These are phyloP conservation scores for Troilus luridus DNA, from an alignment of 2,888 invertebrate species.

Conservation along the genomic window DNA sequence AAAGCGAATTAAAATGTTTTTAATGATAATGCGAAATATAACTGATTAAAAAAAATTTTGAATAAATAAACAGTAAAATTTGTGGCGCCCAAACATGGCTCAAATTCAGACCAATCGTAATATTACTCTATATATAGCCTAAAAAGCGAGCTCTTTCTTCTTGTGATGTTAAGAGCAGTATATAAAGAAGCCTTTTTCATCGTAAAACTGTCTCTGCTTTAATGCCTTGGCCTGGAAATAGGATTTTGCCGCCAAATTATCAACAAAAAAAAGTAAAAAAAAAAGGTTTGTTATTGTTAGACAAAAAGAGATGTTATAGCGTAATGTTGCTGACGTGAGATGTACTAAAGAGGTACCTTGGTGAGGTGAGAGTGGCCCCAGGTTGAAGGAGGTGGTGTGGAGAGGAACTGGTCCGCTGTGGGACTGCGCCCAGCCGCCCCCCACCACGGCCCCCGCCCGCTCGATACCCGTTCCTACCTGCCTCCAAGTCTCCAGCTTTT, in stretches of 20 bases:
- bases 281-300: background rate
- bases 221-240: too few relatives aligned
- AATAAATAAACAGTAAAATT: background rate
- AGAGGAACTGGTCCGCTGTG: conserved; percentile 6
- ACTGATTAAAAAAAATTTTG: background rate
- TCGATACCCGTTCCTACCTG: conserved; percentile 39
- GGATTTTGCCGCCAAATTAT: background rate
- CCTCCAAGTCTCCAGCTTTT: conserved; percentile 18
- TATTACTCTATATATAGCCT: background rate
- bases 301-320: background rate
- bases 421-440: conserved; percentile 54
- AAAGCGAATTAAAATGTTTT: background rate
- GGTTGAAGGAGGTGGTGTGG: conserved; percentile 20
- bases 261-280: background rate
- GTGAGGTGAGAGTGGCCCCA: conserved; percentile 47
- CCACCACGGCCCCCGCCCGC: background rate
- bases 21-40: background rate
- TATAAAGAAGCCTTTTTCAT: background rate
- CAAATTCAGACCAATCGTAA: background rate
- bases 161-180: background rate
- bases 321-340: conserved; percentile 44
- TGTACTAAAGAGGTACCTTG: conserved; percentile 16
- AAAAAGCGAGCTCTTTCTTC: background rate
- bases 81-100: background rate
- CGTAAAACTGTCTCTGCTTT: background rate